phyloP scores from a whole-genome alignment of 2,113 vertebrate species.

The Mesocricetus auratus region DNA sequence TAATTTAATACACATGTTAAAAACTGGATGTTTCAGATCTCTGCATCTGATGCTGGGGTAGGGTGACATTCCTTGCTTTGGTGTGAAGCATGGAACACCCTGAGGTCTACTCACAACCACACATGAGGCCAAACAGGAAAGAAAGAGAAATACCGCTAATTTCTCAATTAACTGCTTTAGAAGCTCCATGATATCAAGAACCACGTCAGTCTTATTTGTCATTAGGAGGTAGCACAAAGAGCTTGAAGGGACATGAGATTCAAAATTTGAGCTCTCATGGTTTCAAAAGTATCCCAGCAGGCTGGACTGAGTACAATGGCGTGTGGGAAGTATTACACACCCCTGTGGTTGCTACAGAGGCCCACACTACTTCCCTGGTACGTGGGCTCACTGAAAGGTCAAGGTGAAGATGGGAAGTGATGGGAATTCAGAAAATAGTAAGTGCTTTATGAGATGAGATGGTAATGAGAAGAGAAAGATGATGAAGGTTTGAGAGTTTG shows the following conservation, averaged over 20 bases:
- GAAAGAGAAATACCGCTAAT: background rate
- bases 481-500: background rate
- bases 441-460: background rate
- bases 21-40: background rate
- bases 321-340: background rate
- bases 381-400: background rate
- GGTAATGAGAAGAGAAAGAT: background rate
- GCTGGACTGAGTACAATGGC: background rate
- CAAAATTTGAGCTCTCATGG: background rate
- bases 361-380: background rate
- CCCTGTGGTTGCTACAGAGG: background rate
- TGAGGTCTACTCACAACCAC: background rate
- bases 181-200: background rate
- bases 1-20: constrained; percentile 23
- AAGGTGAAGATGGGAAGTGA: background rate
- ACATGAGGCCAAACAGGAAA: background rate
- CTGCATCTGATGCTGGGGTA: background rate
- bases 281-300: background rate
- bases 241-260: background rate
- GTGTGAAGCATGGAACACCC: background rate
- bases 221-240: background rate
- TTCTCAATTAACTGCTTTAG: background rate
- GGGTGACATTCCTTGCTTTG: background rate
- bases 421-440: background rate
- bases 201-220: background rate